A percentile compares a stretch with the other conserved stretches of the same genome.
These are phyloP conservation scores for Neodontobutis hainanensis DNA, from an alignment of 2,113 vertebrate genomes.

Conservation along the genomic window DNA sequence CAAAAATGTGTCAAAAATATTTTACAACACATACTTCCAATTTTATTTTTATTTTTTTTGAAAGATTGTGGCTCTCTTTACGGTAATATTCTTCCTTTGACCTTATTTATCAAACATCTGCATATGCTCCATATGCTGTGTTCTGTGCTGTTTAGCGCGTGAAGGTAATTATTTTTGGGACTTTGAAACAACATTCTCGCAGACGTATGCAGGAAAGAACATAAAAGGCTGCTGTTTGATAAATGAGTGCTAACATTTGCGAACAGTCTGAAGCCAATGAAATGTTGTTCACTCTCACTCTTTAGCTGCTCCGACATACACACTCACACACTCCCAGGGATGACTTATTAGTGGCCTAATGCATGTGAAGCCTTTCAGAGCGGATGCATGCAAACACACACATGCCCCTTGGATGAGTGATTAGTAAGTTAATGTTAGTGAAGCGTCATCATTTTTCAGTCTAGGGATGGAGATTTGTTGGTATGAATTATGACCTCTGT, in stretches of 20 bases:
- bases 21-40: too few relatives aligned
- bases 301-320: background rate
- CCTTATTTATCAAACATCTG: background rate
- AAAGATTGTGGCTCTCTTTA: background rate
- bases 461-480: constrained; percentile 56
- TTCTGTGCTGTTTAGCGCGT: background rate
- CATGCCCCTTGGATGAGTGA: constrained; percentile 52
- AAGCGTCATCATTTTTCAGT: constrained; percentile 65
- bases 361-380: constrained; percentile 44
- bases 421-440: constrained; percentile 65
- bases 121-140: background rate
- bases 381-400: constrained; percentile 41
- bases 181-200: constrained; percentile 11
- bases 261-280: constrained; percentile 40
- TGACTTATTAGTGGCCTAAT: constrained; percentile 54
- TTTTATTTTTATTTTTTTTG: background rate
- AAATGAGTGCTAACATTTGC: constrained; percentile 28
- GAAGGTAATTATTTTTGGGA: constrained; percentile 6
- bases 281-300: constrained; percentile 7
- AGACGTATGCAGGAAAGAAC: background rate
- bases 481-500: constrained; percentile 64
- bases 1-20: too few relatives aligned
- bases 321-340: constrained; percentile 13
- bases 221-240: constrained; percentile 15
- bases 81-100: background rate